Percentiles rank a stretch among this genome's conserved stretches.
Evolutionary conservation across 2,113 vertebrate genomes (phyloP).

Genomic region (Amazona vittata): DNA sequence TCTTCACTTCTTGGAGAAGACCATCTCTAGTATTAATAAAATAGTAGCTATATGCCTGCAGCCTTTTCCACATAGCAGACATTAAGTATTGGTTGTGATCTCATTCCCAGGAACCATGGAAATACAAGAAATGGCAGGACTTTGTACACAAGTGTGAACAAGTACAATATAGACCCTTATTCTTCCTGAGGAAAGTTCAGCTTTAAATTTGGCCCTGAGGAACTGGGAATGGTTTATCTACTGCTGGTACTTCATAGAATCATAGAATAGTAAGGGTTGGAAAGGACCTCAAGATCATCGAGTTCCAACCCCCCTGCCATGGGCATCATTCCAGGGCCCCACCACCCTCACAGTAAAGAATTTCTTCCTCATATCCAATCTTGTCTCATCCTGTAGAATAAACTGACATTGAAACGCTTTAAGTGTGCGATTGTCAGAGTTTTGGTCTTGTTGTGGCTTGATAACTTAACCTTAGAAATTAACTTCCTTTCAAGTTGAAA

Average conservation of each 20-base stretch:
- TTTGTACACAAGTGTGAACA: background rate
- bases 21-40: background rate
- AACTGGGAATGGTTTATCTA: background rate
- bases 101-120: background rate
- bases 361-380: too few species aligned
- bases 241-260: background rate
- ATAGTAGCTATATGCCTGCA: background rate
- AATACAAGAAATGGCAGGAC: background rate
- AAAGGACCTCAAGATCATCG: too few species aligned
- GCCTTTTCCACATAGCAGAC: background rate
- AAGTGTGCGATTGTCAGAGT: background rate
- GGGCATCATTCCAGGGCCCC: too few species aligned
- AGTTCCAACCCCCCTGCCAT: too few species aligned
- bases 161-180: background rate
- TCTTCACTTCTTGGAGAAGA: background rate
- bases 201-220: background rate
- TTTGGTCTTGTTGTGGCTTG: background rate
- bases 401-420: background rate
- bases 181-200: background rate
- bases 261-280: too few species aligned
- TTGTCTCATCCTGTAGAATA: background rate
- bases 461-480: background rate
- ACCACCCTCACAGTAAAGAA: too few species aligned
- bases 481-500: background rate
- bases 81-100: background rate